Percentiles rank a stretch among this genome's conserved stretches.
Evolutionary conservation across 2,113 vertebrate species (phyloP).

Genomic region (Cyprinodon brontotheroides): DNA sequence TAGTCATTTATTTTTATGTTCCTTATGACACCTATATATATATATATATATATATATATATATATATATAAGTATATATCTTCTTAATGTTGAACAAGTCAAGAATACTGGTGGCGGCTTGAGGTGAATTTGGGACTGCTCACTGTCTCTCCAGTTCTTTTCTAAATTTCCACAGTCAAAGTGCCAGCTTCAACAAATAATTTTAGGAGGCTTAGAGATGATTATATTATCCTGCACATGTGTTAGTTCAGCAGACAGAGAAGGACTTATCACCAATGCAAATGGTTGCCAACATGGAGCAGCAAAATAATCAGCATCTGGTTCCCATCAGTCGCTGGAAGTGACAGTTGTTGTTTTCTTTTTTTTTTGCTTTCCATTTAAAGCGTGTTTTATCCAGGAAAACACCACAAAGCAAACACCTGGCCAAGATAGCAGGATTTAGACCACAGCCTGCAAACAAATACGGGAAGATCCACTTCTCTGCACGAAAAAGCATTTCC

Average conservation of each 20-base stretch:
- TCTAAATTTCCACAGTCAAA: neutral
- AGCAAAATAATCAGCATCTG: conserved; percentile 32
- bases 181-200: neutral
- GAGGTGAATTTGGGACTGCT: neutral
- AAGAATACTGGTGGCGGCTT: neutral
- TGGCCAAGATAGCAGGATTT: conserved; percentile 37
- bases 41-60: too few relatives aligned
- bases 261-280: neutral
- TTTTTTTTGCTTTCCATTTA: conserved; percentile 33
- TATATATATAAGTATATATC: too few relatives aligned
- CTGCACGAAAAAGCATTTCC: conserved; percentile 10
- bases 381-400: conserved; percentile 17
- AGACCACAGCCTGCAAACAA: conserved; percentile 37
- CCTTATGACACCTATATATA: too few relatives aligned
- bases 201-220: neutral
- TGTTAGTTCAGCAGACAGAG: conserved; percentile 6
- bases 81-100: neutral
- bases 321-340: conserved; percentile 20
- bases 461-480: conserved; percentile 12
- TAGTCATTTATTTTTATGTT: neutral
- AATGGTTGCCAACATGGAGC: conserved; percentile 5
- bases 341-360: neutral
- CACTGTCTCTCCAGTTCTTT: neutral
- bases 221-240: neutral
- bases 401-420: conserved; percentile 33